phyloP scores from a whole-genome alignment of 2,113 vertebrate genomes.

The Phaetusa simplex region DNA sequence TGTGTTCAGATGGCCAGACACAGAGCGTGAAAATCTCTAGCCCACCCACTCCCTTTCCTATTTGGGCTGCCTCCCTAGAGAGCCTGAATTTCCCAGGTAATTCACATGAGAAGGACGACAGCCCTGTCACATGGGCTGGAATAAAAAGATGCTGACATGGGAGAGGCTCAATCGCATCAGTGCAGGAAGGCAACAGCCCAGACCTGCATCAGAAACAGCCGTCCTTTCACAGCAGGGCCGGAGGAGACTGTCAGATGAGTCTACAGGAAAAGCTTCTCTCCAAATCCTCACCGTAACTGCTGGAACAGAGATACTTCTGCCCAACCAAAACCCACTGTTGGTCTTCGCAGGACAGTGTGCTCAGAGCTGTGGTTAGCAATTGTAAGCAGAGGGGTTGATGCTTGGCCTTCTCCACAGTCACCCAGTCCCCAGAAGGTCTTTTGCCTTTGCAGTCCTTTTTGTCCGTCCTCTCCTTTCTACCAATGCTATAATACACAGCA shows the following conservation, averaged over 20 bases:
- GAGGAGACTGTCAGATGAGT: background rate
- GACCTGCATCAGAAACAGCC: background rate
- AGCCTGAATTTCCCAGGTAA: background rate
- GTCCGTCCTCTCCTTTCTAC: background rate
- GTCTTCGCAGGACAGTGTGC: background rate
- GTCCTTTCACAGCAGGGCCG: background rate
- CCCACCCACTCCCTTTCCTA: background rate
- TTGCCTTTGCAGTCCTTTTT: background rate
- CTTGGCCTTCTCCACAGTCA: background rate
- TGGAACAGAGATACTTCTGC: background rate
- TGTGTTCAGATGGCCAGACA: background rate
- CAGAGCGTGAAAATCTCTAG: background rate
- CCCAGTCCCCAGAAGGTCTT: background rate
- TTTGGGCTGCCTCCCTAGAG: background rate
- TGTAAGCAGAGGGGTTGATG: background rate
- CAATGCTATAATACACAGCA: background rate
- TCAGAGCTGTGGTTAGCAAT: background rate
- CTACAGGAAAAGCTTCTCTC: background rate
- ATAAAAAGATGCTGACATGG: background rate
- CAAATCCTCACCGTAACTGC: background rate
- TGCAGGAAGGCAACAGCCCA: background rate
- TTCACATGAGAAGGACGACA: background rate
- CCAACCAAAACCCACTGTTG: background rate
- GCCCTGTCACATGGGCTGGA: background rate
- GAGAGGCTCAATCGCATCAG: background rate